Evolutionary conservation across 2,888 invertebrate species (phyloP), one percentile per base, ranked within the genome.

Genomic region (Rhimphoctona megacephalus): DNA sequence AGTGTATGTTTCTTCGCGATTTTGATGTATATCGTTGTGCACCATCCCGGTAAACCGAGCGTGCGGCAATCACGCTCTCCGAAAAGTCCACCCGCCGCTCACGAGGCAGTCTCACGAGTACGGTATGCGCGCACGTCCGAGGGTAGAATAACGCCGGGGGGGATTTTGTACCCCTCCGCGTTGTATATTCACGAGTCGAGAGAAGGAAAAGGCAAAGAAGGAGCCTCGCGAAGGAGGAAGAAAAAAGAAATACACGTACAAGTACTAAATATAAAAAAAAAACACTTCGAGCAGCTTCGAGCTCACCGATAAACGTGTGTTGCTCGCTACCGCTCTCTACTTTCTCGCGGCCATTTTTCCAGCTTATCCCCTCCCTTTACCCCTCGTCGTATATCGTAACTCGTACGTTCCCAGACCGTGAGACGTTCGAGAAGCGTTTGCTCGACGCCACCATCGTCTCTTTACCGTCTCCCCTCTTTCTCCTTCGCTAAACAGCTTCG

Each of bases 301-400:
- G 74, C 76, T 80, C 80, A 88, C 85, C 82, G 90, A 90, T 85
- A 84, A 83, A 74, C 78, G 84, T 57, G 85, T 49, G 85, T 66
- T 64, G 46, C 54, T 57, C 52, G 85, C 85, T 74, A 83, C 89
- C 92, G 90, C 92, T 92, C 93, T 92, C 91, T 93, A 94, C 94
- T 94, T 94, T 94, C 93, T 92, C 93, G 94, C 93, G 92, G 94
- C 94, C 94, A 94, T 73, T 49, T 73, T 73, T 90, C 91, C 72
- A 83, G 22, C 66, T 67, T 52, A 88, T 83, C 88, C 86, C 88
- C 89, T 86, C 89, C 83, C 85, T 95, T 85, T 95, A 95, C 95
- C 95, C 94, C 82, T 70, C 94, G 73, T 95, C 95, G 94, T 95
- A 94, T 95, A 95, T 94, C 95, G 95, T 94, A 94, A 94, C 92